A percentile compares a stretch with the other conserved stretches of the same genome.
phyloP scores from a whole-genome alignment of 2,888 invertebrate genomes.

The Odontothrips loti region DNA sequence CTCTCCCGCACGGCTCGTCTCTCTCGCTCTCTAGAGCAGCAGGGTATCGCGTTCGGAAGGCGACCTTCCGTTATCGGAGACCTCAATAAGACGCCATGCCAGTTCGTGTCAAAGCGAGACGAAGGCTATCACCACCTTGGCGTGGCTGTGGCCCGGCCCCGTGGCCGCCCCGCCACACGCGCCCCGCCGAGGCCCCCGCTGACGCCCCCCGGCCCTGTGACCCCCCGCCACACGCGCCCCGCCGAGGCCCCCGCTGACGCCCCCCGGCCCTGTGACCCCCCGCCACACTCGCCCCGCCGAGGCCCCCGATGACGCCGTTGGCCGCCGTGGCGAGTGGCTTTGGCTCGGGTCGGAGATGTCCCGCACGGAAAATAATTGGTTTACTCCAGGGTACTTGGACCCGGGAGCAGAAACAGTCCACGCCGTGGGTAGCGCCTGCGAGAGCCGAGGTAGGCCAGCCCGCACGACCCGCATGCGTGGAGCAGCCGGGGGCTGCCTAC shows the following conservation, averaged over 20 bases:
- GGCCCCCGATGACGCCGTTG: neutral
- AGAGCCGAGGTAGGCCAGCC: too few species aligned
- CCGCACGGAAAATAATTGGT: too few species aligned
- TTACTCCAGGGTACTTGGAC: too few species aligned
- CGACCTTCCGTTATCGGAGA: constrained; percentile 14
- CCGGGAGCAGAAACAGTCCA: too few species aligned
- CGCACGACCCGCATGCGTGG: too few species aligned
- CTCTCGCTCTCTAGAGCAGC: neutral
- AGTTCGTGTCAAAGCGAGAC: constrained; percentile 12
- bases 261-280: neutral
- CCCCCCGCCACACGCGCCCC: neutral
- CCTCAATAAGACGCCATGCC: neutral
- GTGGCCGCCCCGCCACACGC: neutral
- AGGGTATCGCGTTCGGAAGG: constrained; percentile 2
- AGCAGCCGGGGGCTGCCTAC: too few species aligned
- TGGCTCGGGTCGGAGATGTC: too few species aligned
- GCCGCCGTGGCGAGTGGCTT: neutral
- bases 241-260: neutral
- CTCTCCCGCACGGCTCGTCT: too few species aligned
- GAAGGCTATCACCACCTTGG: constrained; percentile 12
- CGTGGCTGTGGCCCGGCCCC: neutral
- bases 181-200: too few species aligned
- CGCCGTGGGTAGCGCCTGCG: too few species aligned
- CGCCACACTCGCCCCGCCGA: neutral
- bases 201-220: neutral